Evolutionary conservation across 2,888 invertebrate species (phyloP).

Genomic region (Archips xylosteana): DNA sequence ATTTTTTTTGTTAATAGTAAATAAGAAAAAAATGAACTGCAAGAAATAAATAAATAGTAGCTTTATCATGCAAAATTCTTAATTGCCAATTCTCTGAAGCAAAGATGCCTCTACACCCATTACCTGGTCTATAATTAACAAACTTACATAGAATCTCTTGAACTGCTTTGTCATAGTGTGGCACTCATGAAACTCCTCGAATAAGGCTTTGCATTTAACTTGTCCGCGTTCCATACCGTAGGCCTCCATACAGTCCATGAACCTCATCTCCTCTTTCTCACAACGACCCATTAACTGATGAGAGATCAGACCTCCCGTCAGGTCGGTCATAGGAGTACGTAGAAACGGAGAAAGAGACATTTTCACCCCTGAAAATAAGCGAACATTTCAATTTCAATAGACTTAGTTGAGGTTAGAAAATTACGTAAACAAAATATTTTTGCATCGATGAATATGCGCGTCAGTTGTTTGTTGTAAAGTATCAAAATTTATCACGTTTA

Average conservation of each 20-base stretch:
- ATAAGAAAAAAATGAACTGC: too few relatives aligned
- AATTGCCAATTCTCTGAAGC: background rate
- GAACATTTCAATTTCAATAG: constrained; percentile 4
- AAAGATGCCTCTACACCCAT: too few relatives aligned
- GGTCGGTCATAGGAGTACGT: constrained; percentile 89
- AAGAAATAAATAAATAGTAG: too few relatives aligned
- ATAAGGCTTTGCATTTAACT: constrained; percentile 86
- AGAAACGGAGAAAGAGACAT: constrained; percentile 89
- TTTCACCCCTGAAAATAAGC: constrained; percentile 47
- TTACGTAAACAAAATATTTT: constrained; percentile 68
- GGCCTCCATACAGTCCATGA: constrained; percentile 92
- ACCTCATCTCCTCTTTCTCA: constrained; percentile 88
- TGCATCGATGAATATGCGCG: background rate
- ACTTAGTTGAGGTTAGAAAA: constrained; percentile 50
- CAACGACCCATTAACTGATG: constrained; percentile 89
- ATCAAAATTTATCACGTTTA: background rate
- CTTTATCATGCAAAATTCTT: background rate
- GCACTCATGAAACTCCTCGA: constrained; percentile 91
- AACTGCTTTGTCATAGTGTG: constrained; percentile 85
- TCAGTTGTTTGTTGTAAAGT: background rate
- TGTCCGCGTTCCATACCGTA: constrained; percentile 89
- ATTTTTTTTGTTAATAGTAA: too few relatives aligned
- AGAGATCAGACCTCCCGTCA: constrained; percentile 87
- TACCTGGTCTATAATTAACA: constrained; percentile 8
- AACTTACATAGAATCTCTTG: constrained; percentile 84